These are phyloP conservation scores for Bombus huntii DNA, from an alignment of 1,140 invertebrate species.

Conservation along the genomic window DNA sequence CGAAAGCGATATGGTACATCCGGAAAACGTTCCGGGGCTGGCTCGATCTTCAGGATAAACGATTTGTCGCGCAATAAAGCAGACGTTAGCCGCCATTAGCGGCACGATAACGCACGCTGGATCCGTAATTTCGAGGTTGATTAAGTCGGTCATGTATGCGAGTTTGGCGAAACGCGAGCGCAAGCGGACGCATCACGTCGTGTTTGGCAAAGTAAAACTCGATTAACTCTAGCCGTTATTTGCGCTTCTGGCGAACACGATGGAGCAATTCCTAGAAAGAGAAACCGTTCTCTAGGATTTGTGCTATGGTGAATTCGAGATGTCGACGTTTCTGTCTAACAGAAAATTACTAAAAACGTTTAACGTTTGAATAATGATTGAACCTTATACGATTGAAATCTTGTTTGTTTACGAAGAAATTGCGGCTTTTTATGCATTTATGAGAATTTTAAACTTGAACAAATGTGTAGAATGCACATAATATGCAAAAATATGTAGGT, in stretches of 20 bases:
- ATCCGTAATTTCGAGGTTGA: slow-evolving; percentile 38
- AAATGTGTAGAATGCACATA: too few relatives aligned
- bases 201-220: slow-evolving; percentile 50
- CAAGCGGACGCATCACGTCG: slow-evolving; percentile 17
- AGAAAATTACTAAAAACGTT: not conserved
- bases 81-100: slow-evolving; percentile 25
- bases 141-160: slow-evolving; percentile 28
- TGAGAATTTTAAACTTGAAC: too few relatives aligned
- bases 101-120: not conserved
- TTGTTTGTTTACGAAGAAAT: too few relatives aligned
- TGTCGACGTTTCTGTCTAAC: not conserved
- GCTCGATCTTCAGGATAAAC: slow-evolving; percentile 7
- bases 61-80: slow-evolving; percentile 1
- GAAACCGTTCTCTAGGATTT: not conserved
- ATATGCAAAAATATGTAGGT: too few relatives aligned
- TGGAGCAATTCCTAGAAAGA: not conserved
- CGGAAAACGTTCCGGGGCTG: not conserved
- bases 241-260: not conserved
- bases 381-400: not conserved
- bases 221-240: slow-evolving; percentile 39
- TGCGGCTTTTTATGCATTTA: too few relatives aligned
- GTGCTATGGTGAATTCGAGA: not conserved
- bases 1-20: not conserved
- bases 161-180: slow-evolving; percentile 13
- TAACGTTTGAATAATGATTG: not conserved